phyloP scores from a whole-genome alignment of 1,140 invertebrate genomes.

The Triops cancriformis region DNA sequence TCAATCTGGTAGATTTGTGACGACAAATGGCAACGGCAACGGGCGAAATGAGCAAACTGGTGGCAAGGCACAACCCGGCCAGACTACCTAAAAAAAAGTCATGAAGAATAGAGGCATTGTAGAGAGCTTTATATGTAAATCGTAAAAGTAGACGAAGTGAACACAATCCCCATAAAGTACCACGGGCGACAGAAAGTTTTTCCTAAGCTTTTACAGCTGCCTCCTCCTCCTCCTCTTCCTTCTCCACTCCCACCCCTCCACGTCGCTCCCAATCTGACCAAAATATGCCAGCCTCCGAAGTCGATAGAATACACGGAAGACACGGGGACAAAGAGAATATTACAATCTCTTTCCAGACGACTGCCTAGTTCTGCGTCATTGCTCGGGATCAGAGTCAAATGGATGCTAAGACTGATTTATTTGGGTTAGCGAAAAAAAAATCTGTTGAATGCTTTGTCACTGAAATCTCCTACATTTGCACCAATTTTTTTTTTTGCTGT shows the following conservation, averaged over 20 bases:
- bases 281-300: neutral
- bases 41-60: constrained; percentile 69
- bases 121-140: neutral
- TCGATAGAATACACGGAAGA: constrained; percentile 5
- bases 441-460: neutral
- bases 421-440: neutral
- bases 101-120: constrained; percentile 21
- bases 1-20: constrained; percentile 74
- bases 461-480: neutral
- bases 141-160: neutral
- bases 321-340: neutral
- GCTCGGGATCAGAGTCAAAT: neutral
- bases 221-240: too few relatives aligned
- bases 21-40: constrained; percentile 75
- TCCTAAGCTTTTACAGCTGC: neutral
- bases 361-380: neutral
- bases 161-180: neutral
- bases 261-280: neutral
- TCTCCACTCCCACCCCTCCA: too few relatives aligned
- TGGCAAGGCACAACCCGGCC: constrained; percentile 68
- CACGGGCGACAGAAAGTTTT: neutral
- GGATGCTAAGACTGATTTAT: neutral
- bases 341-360: constrained; percentile 10
- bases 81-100: constrained; percentile 65
- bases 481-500: too few relatives aligned